phyloP scores from a whole-genome alignment of 1,140 invertebrate species.

The Conus ventricosus region DNA sequence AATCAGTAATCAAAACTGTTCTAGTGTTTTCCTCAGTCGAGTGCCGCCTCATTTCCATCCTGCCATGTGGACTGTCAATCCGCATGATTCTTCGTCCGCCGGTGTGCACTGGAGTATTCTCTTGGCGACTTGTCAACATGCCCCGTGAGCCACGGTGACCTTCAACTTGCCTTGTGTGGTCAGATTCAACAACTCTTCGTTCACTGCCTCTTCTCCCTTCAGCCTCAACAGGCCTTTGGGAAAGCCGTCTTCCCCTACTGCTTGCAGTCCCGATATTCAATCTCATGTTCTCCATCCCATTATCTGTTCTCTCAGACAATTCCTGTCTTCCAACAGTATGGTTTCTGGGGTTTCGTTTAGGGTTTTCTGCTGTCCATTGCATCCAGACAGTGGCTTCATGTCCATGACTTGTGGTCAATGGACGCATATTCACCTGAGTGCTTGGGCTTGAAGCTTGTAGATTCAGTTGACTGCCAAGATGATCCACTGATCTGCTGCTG shows the following conservation, averaged over 20 bases:
- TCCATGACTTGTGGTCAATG: too few species aligned
- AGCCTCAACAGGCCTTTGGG: neutral
- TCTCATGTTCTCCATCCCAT: too few species aligned
- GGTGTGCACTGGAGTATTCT: neutral
- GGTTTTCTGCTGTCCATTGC: neutral
- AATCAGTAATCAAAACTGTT: neutral
- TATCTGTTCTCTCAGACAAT: neutral
- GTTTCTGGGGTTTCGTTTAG: neutral
- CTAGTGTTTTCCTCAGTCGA: neutral
- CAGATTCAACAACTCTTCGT: neutral
- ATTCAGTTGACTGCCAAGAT: neutral
- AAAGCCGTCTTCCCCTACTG: neutral
- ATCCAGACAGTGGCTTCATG: too few species aligned
- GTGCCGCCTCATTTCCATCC: neutral
- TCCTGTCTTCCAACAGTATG: neutral
- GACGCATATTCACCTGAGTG: neutral
- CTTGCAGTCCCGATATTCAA: too few species aligned
- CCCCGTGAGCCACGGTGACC: neutral
- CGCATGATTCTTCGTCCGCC: neutral
- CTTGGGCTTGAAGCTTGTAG: neutral
- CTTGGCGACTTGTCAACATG: neutral
- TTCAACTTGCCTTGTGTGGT: neutral
- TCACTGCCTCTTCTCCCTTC: constrained; percentile 4
- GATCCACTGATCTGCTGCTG: neutral
- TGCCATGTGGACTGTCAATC: neutral